A percentile compares a stretch with the other conserved stretches of the same genome.
Conservation (phyloP, 1,140 invertebrate genomes). For the Diprion similis region DNA sequence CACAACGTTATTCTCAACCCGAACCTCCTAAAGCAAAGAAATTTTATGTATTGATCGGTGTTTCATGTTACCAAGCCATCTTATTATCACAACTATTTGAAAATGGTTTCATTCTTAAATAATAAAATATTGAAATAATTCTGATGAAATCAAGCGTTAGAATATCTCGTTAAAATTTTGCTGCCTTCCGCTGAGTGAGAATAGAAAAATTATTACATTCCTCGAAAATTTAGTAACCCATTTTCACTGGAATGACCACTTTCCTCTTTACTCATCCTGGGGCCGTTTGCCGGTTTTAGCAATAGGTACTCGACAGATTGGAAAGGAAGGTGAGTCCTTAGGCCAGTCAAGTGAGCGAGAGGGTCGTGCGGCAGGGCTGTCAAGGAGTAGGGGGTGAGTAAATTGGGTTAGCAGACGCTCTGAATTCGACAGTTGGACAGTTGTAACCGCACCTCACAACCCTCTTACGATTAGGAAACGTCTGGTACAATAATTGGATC, state of each 20-base stretch:
- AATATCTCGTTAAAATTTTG: too few species aligned
- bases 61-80: too few species aligned
- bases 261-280: background rate
- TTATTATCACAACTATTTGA: too few species aligned
- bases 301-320: background rate
- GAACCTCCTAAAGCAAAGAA: too few species aligned
- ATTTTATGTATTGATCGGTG: too few species aligned
- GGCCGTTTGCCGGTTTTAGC: background rate
- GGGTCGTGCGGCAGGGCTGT: background rate
- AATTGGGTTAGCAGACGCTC: slow-evolving; percentile 4
- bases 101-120: too few species aligned
- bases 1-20: background rate
- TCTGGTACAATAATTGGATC: slow-evolving; percentile 2
- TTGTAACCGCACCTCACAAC: background rate
- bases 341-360: background rate
- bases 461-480: slow-evolving; percentile 2
- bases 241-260: background rate
- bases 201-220: too few species aligned
- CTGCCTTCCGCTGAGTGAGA: too few species aligned
- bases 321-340: background rate
- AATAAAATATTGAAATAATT: too few species aligned
- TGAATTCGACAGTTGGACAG: slow-evolving; percentile 5
- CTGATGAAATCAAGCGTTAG: too few species aligned
- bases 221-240: too few species aligned
- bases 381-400: background rate